Evolutionary conservation across 2,797 vertebrate species (phyloP).

Genomic region (Argyrosomus regius): DNA sequence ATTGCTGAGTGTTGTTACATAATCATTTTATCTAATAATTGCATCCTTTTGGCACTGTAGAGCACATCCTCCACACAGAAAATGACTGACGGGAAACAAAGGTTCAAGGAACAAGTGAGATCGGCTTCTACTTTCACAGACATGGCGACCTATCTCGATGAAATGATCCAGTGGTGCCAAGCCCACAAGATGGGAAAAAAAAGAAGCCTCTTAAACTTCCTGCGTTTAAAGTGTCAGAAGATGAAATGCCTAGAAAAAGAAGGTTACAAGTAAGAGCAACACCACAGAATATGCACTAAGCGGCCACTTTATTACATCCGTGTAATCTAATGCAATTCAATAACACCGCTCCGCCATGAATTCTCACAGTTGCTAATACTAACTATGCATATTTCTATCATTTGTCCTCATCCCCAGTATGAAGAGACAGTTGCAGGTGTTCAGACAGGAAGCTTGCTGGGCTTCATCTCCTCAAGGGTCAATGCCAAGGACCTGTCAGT

Average conservation of each 20-base stretch:
- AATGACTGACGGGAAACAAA: constrained; percentile 25
- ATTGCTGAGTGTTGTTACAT: not conserved
- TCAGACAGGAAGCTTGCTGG: constrained; percentile 64
- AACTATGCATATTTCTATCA: not conserved
- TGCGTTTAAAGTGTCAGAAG: constrained; percentile 75
- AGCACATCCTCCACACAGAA: constrained; percentile 8
- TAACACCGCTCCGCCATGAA: not conserved
- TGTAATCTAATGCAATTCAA: not conserved
- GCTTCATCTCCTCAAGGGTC: constrained; percentile 49
- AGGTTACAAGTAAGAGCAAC: constrained; percentile 79
- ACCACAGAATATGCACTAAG: not conserved
- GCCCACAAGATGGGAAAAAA: constrained; percentile 63
- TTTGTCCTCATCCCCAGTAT: constrained; percentile 63
- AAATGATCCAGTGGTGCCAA: constrained; percentile 78
- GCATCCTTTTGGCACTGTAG: not conserved
- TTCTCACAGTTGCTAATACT: not conserved
- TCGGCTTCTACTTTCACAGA: constrained; percentile 65
- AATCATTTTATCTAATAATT: not conserved
- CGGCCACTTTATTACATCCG: not conserved
- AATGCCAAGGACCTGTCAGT: constrained; percentile 13
- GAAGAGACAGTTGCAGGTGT: constrained; percentile 69
- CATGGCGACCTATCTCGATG: constrained; percentile 62
- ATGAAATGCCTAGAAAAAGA: constrained; percentile 75
- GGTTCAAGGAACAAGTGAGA: constrained; percentile 61
- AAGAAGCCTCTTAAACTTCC: constrained; percentile 66